A percentile compares a stretch with the other conserved stretches of the same genome.
Conservation (phyloP, 2,113 vertebrate species). For the Recurvirostra avosetta region DNA sequence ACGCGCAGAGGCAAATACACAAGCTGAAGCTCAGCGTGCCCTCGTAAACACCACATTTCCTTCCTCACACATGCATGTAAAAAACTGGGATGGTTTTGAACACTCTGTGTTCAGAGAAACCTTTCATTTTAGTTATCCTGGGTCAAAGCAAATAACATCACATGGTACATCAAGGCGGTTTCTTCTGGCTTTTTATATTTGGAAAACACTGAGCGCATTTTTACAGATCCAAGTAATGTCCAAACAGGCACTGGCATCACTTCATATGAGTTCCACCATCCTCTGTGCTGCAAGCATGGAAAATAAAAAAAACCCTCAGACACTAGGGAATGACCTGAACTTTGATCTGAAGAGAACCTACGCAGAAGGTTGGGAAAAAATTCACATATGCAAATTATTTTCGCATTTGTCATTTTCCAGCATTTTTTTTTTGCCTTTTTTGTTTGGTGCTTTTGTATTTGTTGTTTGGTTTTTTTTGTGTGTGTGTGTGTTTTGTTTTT, state of each 20-base stretch:
- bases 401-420: background rate
- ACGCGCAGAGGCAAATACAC: background rate
- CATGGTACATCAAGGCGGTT: conserved; percentile 14
- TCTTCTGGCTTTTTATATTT: conserved; percentile 24
- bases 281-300: background rate
- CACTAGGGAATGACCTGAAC: background rate
- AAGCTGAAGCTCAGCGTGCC: background rate
- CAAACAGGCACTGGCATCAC: conserved; percentile 1
- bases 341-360: background rate
- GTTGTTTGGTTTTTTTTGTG: no score
- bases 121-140: conserved; percentile 38
- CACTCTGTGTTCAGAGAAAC: conserved; percentile 9
- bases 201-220: conserved; percentile 25
- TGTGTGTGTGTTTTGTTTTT: no score
- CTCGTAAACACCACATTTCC: conserved; percentile 27
- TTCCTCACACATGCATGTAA: background rate
- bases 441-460: background rate
- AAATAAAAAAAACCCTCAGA: conserved; percentile 13
- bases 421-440: background rate
- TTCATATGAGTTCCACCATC: background rate
- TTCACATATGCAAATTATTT: background rate
- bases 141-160: conserved; percentile 50
- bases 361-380: background rate
- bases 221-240: background rate
- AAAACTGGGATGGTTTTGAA: background rate